Evolutionary conservation across 2,797 vertebrate species (phyloP).

Genomic region (Carcharodon carcharias): DNA sequence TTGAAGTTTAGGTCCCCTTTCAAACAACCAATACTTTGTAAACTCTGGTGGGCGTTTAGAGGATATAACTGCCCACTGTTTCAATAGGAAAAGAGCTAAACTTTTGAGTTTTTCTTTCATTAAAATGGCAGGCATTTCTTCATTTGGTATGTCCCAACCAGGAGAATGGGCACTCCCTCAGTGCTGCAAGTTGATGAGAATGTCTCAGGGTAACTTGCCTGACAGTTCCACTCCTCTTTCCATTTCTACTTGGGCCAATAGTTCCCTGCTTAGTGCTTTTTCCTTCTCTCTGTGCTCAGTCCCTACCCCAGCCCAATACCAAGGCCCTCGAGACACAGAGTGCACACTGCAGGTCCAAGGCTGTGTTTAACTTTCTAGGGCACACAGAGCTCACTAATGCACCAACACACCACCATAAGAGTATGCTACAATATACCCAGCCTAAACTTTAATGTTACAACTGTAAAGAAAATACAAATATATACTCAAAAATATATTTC

Average conservation of each 20-base stretch:
- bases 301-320: background rate
- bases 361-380: background rate
- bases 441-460: background rate
- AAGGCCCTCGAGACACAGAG: too few relatives aligned
- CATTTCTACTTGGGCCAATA: background rate
- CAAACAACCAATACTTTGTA: background rate
- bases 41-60: background rate
- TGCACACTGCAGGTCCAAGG: background rate
- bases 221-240: background rate
- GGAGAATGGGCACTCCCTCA: background rate
- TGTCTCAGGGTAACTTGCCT: background rate
- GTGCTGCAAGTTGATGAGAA: background rate
- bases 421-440: background rate
- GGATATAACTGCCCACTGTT: background rate
- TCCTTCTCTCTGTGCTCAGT: background rate
- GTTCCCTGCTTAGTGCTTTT: background rate
- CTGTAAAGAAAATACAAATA: slow-evolving; percentile 12
- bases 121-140: background rate
- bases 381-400: background rate
- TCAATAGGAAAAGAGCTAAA: background rate
- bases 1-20: background rate
- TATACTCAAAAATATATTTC: slow-evolving; percentile 28
- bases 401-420: background rate
- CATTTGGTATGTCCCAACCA: background rate
- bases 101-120: background rate